Evolutionary conservation across 2,888 invertebrate species (phyloP).

Genomic region (Ennomos fuscantarius): DNA sequence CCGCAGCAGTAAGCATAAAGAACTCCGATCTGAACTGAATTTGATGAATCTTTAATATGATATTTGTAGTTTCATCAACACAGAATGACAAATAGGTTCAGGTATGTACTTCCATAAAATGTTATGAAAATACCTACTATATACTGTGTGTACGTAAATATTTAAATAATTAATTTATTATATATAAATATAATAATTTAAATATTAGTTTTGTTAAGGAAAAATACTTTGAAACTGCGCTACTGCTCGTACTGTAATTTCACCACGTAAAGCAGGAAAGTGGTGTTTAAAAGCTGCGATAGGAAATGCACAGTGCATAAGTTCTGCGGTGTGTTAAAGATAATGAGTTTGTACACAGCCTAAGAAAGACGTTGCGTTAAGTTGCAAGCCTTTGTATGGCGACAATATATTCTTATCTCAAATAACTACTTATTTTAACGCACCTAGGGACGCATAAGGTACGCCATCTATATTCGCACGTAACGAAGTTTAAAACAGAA

Average conservation of each 20-base stretch:
- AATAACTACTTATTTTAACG: slow-evolving; percentile 62
- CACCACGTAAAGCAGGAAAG: slow-evolving; percentile 55
- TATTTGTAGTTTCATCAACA: too few species aligned
- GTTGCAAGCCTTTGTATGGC: slow-evolving; percentile 56
- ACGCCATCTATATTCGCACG: slow-evolving; percentile 70
- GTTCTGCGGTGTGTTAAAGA: slow-evolving; percentile 78
- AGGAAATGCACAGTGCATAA: slow-evolving; percentile 74
- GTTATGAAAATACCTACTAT: too few species aligned
- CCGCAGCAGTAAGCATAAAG: too few species aligned
- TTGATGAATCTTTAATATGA: too few species aligned
- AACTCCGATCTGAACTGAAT: too few species aligned
- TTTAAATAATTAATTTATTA: too few species aligned
- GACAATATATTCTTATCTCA: slow-evolving; percentile 74
- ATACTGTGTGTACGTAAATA: too few species aligned
- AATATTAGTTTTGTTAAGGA: too few species aligned
- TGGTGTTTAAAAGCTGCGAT: slow-evolving; percentile 77
- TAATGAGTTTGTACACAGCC: slow-evolving; percentile 74
- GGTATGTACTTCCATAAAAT: too few species aligned
- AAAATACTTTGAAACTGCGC: too few species aligned
- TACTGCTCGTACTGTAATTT: slow-evolving; percentile 15
- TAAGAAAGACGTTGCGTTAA: slow-evolving; percentile 72
- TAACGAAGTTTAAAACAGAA: slow-evolving; percentile 66
- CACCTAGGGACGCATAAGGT: slow-evolving; percentile 66
- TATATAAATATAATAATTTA: too few species aligned
- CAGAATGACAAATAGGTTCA: too few species aligned